Percentiles rank a stretch among this genome's conserved stretches.
Evolutionary conservation across 2,113 vertebrate genomes (phyloP).

Genomic region (Calypte anna): DNA sequence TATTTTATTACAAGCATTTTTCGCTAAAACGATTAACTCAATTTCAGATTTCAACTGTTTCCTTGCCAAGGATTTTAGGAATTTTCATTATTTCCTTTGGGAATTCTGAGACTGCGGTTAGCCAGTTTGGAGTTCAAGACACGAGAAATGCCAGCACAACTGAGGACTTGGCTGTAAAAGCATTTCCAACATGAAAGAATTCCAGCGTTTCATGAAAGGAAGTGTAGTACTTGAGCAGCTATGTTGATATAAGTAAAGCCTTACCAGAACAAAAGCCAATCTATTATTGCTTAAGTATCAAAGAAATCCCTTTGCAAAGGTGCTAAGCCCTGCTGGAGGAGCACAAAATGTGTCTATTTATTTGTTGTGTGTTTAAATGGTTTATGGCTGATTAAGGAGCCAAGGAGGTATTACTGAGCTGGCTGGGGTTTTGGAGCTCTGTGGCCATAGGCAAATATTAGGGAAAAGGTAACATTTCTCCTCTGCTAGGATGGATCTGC

Average conservation of each 20-base stretch:
- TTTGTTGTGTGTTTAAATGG: conserved; percentile 62
- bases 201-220: conserved; percentile 84
- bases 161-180: conserved; percentile 74
- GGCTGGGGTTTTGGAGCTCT: background rate
- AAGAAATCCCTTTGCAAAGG: conserved; percentile 62
- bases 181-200: conserved; percentile 88
- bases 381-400: conserved; percentile 36
- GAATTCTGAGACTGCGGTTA: conserved; percentile 67
- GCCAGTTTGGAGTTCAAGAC: conserved; percentile 68
- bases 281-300: conserved; percentile 59
- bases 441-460: background rate
- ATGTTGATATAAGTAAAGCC: conserved; percentile 72
- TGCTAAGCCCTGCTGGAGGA: conserved; percentile 51
- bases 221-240: conserved; percentile 82
- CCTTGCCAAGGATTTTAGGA: conserved; percentile 71
- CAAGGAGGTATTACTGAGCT: conserved; percentile 47
- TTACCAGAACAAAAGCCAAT: conserved; percentile 51
- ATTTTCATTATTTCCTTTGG: conserved; percentile 73
- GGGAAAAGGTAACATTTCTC: conserved; percentile 21
- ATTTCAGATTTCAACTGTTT: conserved; percentile 73
- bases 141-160: conserved; percentile 61
- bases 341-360: conserved; percentile 35
- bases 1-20: conserved; percentile 72
- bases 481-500: background rate
- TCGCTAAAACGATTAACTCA: conserved; percentile 69